Evolutionary conservation across 1,140 invertebrate species (phyloP).

Genomic region (Anadara kagoshimensis): DNA sequence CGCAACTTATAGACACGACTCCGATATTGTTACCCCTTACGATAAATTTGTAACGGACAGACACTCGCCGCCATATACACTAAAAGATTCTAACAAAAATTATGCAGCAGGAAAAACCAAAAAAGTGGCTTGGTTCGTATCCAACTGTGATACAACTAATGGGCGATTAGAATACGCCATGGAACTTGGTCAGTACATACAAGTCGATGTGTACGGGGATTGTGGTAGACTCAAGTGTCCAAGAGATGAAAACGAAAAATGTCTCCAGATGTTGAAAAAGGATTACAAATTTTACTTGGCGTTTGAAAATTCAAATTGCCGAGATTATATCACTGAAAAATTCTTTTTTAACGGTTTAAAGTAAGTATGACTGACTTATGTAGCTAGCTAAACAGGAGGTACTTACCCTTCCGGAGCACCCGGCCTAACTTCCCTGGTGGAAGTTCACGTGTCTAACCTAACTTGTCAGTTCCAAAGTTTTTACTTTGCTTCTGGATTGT

Average conservation of each 20-base stretch:
- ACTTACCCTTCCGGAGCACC: too few species aligned
- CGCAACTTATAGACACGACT: conserved; percentile 92
- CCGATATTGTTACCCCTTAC: conserved; percentile 95
- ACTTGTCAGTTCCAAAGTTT: too few species aligned
- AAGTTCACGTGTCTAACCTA: too few species aligned
- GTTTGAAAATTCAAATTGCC: conserved; percentile 80
- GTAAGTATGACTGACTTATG: conserved; percentile 77
- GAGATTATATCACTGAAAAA: conserved; percentile 76
- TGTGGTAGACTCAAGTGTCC: conserved; percentile 79
- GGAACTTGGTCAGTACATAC: conserved; percentile 78
- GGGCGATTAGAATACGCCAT: conserved; percentile 46
- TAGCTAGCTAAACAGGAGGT: too few species aligned
- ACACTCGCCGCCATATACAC: conserved; percentile 36
- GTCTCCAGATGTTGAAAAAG: conserved; percentile 91
- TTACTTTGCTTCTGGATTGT: too few species aligned
- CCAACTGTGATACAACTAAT: conserved; percentile 92
- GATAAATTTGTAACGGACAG: conserved; percentile 78
- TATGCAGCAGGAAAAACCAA: conserved; percentile 61
- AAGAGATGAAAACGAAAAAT: conserved; percentile 79
- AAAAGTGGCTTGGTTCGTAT: conserved; percentile 96
- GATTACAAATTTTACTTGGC: conserved; percentile 98
- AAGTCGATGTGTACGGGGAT: conserved; percentile 93
- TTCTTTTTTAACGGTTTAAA: conserved; percentile 73
- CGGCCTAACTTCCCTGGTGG: too few species aligned
- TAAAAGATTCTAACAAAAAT: conserved; percentile 34